Percentiles rank a stretch among this genome's conserved stretches.
Evolutionary conservation across 2,113 vertebrate species (phyloP).

Genomic region (Microcebus ravelobensis): DNA sequence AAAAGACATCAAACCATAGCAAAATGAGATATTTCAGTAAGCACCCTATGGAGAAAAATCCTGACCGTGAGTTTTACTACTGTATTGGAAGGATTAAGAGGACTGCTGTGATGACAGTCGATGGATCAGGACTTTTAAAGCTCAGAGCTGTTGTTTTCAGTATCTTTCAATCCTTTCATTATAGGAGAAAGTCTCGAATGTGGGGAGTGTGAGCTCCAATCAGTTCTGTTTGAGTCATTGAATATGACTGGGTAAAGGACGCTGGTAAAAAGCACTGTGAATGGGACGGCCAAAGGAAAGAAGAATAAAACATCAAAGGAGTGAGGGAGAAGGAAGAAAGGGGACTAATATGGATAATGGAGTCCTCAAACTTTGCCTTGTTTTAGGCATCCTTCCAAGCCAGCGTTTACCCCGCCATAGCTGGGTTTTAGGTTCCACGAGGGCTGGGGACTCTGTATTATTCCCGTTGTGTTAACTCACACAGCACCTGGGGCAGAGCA

Average conservation of each 20-base stretch:
- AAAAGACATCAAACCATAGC: background rate
- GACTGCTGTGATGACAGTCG: background rate
- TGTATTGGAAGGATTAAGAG: background rate
- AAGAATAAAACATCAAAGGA: background rate
- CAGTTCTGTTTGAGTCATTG: background rate
- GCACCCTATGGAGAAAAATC: background rate
- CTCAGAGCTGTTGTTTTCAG: background rate
- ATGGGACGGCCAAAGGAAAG: background rate
- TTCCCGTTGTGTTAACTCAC: rapidly evolving
- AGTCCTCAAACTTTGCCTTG: background rate
- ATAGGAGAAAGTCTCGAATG: background rate
- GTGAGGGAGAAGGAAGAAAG: background rate
- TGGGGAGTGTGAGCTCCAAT: background rate
- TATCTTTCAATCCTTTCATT: constrained; percentile 32
- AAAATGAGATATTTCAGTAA: constrained; percentile 1
- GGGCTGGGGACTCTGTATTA: too few relatives aligned
- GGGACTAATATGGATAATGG: too few relatives aligned
- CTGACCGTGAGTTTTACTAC: background rate
- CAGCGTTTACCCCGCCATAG: background rate
- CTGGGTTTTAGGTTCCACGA: background rate
- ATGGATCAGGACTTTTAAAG: background rate
- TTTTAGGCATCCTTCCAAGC: background rate
- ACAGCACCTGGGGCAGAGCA: background rate
- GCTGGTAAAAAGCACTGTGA: background rate
- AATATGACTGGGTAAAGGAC: background rate